Conservation (phyloP, 2,888 invertebrate genomes). For the Bhutanitis thaidina region DNA sequence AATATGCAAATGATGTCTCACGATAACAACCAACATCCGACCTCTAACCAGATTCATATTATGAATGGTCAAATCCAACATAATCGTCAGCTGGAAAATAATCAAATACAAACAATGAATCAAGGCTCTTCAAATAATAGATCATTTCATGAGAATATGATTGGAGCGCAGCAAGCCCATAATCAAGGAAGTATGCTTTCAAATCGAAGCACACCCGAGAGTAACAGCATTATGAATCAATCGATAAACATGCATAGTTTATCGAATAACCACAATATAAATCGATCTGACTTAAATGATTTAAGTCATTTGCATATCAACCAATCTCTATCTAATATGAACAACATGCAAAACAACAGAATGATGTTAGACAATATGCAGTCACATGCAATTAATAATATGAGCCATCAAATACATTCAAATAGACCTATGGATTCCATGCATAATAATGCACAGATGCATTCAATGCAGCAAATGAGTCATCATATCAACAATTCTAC, state of each 20-base stretch:
- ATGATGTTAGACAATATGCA: slow-evolving; percentile 72
- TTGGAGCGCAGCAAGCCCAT: slow-evolving; percentile 53
- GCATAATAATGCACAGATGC: slow-evolving; percentile 64
- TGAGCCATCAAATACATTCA: slow-evolving; percentile 62
- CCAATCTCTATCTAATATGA: slow-evolving; percentile 57
- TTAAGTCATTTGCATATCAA: slow-evolving; percentile 72
- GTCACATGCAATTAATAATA: slow-evolving; percentile 58
- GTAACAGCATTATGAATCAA: slow-evolving; percentile 58
- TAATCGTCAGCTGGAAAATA: slow-evolving; percentile 56
- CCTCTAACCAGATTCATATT: slow-evolving; percentile 70
- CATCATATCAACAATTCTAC: slow-evolving; percentile 58
- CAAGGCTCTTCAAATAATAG: slow-evolving; percentile 50
- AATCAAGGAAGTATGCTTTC: slow-evolving; percentile 56
- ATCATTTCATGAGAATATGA: slow-evolving; percentile 63
- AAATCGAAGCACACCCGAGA: slow-evolving; percentile 61
- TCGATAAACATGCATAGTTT: slow-evolving; percentile 65
- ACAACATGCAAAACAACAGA: slow-evolving; percentile 65
- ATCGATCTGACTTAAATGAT: slow-evolving; percentile 58
- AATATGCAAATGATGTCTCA: slow-evolving; percentile 67
- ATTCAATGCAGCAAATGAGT: slow-evolving; percentile 68
- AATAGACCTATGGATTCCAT: slow-evolving; percentile 66
- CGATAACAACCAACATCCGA: slow-evolving; percentile 51
- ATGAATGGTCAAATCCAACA: slow-evolving; percentile 75
- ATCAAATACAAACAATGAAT: slow-evolving; percentile 59
- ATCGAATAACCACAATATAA: slow-evolving; percentile 53